Percentiles rank a stretch among this genome's conserved stretches.
phyloP scores from a whole-genome alignment of 2,113 vertebrate species.

The Corydoras sp. region DNA sequence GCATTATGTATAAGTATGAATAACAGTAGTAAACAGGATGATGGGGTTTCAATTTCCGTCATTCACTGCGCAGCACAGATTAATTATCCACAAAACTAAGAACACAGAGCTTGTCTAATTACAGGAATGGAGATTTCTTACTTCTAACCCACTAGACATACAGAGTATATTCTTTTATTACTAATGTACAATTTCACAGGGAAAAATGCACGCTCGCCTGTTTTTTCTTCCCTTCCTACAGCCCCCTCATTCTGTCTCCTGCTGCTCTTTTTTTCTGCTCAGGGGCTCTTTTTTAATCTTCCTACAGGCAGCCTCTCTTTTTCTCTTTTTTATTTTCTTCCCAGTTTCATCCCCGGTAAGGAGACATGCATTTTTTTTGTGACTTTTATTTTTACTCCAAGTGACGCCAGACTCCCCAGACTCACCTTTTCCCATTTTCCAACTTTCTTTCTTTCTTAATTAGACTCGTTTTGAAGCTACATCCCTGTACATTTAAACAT shows the following conservation, averaged over 20 bases:
- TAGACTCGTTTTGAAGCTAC: too few species aligned
- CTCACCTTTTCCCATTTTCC: slow-evolving; percentile 8
- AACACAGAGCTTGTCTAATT: background rate
- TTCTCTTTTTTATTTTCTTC: slow-evolving; percentile 4
- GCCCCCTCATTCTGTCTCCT: background rate
- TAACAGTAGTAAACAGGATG: too few species aligned
- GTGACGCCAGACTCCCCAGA: slow-evolving; percentile 13
- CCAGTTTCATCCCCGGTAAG: slow-evolving; percentile 10
- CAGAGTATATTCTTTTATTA: slow-evolving; percentile 6
- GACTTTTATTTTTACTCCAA: slow-evolving; percentile 24
- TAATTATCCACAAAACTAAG: slow-evolving; percentile 1
- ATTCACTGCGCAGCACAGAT: background rate
- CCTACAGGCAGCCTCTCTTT: slow-evolving; percentile 5
- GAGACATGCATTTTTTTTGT: slow-evolving; percentile 23
- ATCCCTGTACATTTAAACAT: too few species aligned
- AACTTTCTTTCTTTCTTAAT: background rate
- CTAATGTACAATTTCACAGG: slow-evolving; percentile 9
- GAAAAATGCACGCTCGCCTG: background rate
- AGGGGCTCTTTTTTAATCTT: slow-evolving; percentile 11
- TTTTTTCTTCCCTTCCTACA: background rate
- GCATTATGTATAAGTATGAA: background rate
- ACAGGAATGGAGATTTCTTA: background rate
- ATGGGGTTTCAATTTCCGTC: too few species aligned
- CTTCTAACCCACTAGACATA: background rate
- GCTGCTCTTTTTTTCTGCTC: slow-evolving; percentile 1